Evolutionary conservation across 2,113 vertebrate genomes (phyloP).

Genomic region (Oostethus manadensis): DNA sequence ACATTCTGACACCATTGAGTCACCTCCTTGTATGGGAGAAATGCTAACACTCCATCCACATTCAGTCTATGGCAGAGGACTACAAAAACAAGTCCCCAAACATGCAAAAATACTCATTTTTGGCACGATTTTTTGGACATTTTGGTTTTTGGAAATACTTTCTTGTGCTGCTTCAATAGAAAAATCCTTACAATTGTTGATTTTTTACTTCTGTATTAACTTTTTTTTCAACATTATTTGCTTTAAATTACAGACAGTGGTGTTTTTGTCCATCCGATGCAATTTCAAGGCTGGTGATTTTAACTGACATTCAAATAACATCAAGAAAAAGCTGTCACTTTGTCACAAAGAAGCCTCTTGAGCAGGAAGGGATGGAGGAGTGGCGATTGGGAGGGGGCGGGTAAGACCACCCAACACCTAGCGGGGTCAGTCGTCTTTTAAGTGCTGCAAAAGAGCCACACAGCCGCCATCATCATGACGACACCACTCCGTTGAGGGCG

Average conservation of each 20-base stretch:
- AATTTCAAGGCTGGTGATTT: conserved; percentile 65
- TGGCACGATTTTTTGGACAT: conserved; percentile 53
- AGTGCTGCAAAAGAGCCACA: conserved; percentile 15
- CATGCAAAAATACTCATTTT: conserved; percentile 34
- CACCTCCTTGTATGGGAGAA: conserved; percentile 4
- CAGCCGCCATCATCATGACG: neutral
- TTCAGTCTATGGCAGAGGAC: conserved; percentile 23
- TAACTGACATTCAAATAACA: conserved; percentile 52
- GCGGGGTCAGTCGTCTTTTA: conserved; percentile 29
- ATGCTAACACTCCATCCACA: conserved; percentile 1
- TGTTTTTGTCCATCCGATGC: conserved; percentile 23
- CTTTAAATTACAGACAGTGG: too few species aligned
- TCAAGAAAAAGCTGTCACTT: conserved; percentile 24
- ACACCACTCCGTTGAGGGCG: conserved; percentile 75
- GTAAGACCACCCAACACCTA: conserved; percentile 34
- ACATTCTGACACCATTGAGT: neutral
- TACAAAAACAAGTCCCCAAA: conserved; percentile 17
- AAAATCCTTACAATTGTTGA: conserved; percentile 45
- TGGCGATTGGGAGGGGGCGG: neutral
- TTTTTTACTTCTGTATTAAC: conserved; percentile 27
- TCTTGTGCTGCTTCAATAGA: conserved; percentile 45
- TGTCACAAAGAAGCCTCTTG: conserved; percentile 51
- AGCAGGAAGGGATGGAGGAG: conserved; percentile 16
- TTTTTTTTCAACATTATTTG: neutral
- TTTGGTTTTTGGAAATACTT: conserved; percentile 52